A percentile compares a stretch with the other conserved stretches of the same genome.
phyloP scores from a whole-genome alignment of 2,113 vertebrate species.

The Todiramphus chloris region DNA sequence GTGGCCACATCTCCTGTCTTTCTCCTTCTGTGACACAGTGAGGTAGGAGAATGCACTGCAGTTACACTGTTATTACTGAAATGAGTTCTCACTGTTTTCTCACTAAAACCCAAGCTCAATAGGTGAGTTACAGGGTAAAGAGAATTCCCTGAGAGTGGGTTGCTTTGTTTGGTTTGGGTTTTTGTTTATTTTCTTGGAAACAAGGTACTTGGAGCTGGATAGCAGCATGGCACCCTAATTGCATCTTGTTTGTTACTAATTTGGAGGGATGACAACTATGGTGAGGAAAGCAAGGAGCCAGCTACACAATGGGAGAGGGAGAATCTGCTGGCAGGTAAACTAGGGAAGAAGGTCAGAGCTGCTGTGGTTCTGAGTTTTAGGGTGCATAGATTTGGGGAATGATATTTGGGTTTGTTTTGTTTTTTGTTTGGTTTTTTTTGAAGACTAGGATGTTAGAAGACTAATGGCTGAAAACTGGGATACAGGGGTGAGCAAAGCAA shows the following conservation, averaged over 20 bases:
- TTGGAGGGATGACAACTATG: background rate
- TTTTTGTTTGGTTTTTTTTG: background rate
- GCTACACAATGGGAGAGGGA: background rate
- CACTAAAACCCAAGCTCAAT: background rate
- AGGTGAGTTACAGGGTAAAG: background rate
- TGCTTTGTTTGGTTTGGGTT: background rate
- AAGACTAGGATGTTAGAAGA: background rate
- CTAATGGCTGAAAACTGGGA: background rate
- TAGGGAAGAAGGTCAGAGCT: background rate
- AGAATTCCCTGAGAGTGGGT: background rate
- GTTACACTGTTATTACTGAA: background rate
- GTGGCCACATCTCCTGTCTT: background rate
- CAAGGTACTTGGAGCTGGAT: background rate
- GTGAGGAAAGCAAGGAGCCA: background rate
- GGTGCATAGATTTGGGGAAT: background rate
- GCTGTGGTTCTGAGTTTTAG: background rate
- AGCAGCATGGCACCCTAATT: background rate
- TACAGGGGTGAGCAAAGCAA: background rate
- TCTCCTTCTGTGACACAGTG: background rate
- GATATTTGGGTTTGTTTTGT: rapidly evolving
- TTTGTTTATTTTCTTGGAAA: background rate
- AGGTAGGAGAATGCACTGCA: background rate
- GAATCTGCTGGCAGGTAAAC: background rate
- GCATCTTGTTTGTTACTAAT: background rate
- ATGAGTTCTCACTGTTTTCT: background rate